Conservation (phyloP, 2,113 vertebrate genomes). For the Dicentrarchus labrax region DNA sequence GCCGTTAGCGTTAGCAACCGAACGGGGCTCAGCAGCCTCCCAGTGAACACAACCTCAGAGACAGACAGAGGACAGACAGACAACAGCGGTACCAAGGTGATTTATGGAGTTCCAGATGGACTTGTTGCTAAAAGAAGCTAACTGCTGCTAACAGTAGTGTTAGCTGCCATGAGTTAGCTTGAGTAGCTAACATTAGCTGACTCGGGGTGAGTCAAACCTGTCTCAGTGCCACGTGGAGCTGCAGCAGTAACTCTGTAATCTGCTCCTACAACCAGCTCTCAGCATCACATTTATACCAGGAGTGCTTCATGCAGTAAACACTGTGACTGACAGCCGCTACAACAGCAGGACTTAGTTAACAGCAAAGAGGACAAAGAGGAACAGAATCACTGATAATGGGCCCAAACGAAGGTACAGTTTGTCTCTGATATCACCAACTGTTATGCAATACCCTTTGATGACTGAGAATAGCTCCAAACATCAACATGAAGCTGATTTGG, state of each 20-base stretch:
- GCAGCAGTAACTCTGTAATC: conserved; percentile 8
- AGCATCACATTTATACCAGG: neutral
- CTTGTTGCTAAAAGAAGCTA: too few species aligned
- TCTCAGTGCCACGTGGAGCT: conserved; percentile 3
- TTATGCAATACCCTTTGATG: neutral
- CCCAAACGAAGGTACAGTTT: neutral
- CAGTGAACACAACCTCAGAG: too few species aligned
- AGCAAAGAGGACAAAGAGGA: neutral
- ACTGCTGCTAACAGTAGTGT: too few species aligned
- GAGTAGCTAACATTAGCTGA: too few species aligned
- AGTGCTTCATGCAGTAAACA: neutral
- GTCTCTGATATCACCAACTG: neutral
- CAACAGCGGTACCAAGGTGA: too few species aligned
- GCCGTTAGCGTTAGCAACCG: too few species aligned
- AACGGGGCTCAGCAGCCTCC: too few species aligned
- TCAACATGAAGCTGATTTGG: conserved; percentile 6
- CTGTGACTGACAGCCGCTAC: neutral
- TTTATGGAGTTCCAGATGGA: too few species aligned
- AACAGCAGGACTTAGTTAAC: neutral
- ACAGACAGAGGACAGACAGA: too few species aligned
- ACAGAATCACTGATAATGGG: neutral
- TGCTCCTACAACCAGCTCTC: neutral
- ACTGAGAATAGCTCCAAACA: conserved; percentile 40
- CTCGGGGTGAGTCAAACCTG: too few species aligned
- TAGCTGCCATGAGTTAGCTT: too few species aligned